Conservation (phyloP, 2,797 vertebrate genomes). For the Eidolon dupreanum region DNA sequence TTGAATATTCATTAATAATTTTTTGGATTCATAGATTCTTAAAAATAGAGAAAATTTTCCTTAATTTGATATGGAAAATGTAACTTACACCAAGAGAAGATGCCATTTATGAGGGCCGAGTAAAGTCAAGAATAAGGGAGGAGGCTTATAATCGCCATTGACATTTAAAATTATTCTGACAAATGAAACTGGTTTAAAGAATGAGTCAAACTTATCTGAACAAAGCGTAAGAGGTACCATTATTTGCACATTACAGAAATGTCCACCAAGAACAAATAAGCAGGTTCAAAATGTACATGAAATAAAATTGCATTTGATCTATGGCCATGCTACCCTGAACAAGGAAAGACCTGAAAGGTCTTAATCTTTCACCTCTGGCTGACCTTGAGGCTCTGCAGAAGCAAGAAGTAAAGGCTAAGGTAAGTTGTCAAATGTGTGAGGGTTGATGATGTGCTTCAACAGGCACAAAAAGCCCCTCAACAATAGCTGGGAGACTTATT, state of each 20-base stretch:
- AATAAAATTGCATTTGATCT: neutral
- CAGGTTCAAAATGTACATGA: slow-evolving; percentile 32
- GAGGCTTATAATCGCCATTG: neutral
- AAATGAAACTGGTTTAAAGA: slow-evolving; percentile 33
- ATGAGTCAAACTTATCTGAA: neutral
- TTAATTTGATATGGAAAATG: slow-evolving; percentile 34
- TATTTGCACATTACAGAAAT: slow-evolving; percentile 37
- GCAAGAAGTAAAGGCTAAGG: neutral
- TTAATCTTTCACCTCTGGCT: neutral
- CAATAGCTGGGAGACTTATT: neutral
- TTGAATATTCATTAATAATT: slow-evolving; percentile 24
- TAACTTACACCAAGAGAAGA: slow-evolving; percentile 37
- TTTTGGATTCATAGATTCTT: neutral
- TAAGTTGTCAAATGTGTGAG: neutral
- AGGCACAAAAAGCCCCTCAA: neutral
- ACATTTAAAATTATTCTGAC: slow-evolving; percentile 26
- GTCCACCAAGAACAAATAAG: slow-evolving; percentile 25
- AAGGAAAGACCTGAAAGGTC: neutral
- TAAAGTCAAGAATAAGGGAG: neutral
- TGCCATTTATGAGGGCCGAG: neutral
- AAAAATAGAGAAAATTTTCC: neutral
- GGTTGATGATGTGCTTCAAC: neutral
- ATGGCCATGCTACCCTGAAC: no score
- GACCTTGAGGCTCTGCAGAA: neutral
- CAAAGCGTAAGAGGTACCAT: neutral